Percentiles rank a stretch among this genome's conserved stretches.
Conservation (phyloP, 1,140 invertebrate species). For the Meloidogyne chitwoodi region DNA sequence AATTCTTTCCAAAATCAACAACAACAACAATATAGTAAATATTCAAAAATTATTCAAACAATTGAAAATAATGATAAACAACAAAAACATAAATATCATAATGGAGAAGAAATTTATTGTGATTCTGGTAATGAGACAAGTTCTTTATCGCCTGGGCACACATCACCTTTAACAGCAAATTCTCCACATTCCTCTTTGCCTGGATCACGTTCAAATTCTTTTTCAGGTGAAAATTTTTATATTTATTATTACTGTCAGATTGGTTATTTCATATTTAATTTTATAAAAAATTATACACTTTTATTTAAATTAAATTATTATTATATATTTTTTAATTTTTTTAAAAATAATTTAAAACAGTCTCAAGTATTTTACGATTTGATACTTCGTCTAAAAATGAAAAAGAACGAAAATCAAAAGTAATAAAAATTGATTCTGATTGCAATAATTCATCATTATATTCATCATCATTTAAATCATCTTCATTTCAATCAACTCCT, state of each 20-base stretch:
- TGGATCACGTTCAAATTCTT: slow-evolving; percentile 21
- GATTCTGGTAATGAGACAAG: slow-evolving; percentile 32
- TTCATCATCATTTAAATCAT: neutral
- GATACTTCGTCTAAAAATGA: neutral
- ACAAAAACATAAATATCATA: neutral
- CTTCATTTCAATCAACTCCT: neutral
- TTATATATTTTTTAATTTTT: too few relatives aligned
- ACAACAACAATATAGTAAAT: neutral
- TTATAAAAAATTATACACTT: too few relatives aligned
- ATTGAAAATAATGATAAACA: neutral
- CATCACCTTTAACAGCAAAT: slow-evolving; percentile 10
- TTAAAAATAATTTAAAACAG: neutral
- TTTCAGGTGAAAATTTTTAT: neutral
- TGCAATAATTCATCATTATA: neutral
- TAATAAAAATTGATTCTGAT: neutral
- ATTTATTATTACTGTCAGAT: neutral
- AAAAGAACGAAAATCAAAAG: neutral
- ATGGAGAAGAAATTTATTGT: slow-evolving; percentile 3
- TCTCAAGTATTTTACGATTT: neutral
- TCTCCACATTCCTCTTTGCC: slow-evolving; percentile 29
- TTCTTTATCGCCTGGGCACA: slow-evolving; percentile 27
- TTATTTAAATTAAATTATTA: too few relatives aligned
- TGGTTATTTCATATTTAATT: too few relatives aligned
- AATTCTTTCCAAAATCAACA: neutral
- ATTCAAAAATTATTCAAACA: neutral